phyloP scores from a whole-genome alignment of 92 coral and sea anemone genomes.

The Heliopora coerulea region DNA sequence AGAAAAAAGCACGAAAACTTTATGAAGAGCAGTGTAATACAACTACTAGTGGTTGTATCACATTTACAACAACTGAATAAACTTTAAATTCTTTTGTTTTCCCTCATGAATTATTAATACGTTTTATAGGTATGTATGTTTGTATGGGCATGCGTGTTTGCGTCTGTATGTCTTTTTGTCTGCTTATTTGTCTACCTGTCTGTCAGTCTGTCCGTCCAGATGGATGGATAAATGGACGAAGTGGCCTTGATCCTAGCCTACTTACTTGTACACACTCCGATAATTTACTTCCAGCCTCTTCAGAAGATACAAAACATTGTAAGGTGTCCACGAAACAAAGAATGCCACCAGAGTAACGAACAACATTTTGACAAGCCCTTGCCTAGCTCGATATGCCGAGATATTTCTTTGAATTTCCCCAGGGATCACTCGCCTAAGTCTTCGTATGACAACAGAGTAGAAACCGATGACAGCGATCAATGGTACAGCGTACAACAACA shows the following conservation, averaged over 20 bases:
- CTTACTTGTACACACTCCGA: slow-evolving; percentile 17
- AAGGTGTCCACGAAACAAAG: slow-evolving; percentile 27
- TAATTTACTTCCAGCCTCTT: slow-evolving; percentile 22
- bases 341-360: slow-evolving; percentile 1
- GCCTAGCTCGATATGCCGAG: slow-evolving; percentile 16
- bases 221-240: too few relatives aligned
- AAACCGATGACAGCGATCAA: slow-evolving; percentile 46
- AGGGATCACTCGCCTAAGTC: slow-evolving; percentile 36
- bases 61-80: too few relatives aligned
- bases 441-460: slow-evolving; percentile 54
- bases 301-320: slow-evolving; percentile 18
- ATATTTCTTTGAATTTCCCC: slow-evolving; percentile 2
- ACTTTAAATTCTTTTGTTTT: too few relatives aligned
- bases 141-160: too few relatives aligned
- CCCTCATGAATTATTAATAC: too few relatives aligned
- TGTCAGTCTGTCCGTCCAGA: too few relatives aligned
- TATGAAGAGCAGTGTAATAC: too few relatives aligned
- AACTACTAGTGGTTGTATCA: too few relatives aligned
- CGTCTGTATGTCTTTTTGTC: too few relatives aligned
- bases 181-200: too few relatives aligned
- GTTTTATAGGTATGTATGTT: too few relatives aligned
- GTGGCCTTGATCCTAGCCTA: background rate
- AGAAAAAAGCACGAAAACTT: too few relatives aligned
- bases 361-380: slow-evolving; percentile 9
- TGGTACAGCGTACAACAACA: slow-evolving; percentile 52